Percentiles rank a stretch among this genome's conserved stretches.
Conservation (phyloP, 2,113 vertebrate species). For the Prochilodus magdalenae region DNA sequence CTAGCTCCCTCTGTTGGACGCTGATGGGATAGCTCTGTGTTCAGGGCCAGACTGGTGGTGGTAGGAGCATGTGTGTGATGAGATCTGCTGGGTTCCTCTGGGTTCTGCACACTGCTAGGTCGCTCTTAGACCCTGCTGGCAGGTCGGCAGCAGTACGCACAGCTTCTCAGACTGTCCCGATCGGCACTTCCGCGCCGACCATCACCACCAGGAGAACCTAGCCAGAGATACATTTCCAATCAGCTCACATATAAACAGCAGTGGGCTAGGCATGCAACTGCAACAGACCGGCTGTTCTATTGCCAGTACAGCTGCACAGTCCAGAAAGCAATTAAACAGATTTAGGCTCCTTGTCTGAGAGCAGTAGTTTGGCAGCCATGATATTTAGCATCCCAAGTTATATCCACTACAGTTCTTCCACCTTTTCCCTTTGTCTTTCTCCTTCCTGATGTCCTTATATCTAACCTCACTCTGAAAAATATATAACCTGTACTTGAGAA, state of each 20-base stretch:
- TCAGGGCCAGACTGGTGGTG: conserved; percentile 76
- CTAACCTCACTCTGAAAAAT: too few species aligned
- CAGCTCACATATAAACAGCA: neutral
- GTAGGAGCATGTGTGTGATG: conserved; percentile 45
- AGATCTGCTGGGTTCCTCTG: conserved; percentile 40
- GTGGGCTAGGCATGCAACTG: too few species aligned
- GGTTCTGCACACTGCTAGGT: conserved; percentile 36
- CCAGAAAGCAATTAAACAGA: too few species aligned
- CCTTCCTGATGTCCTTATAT: too few species aligned
- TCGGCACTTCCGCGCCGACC: conserved; percentile 75
- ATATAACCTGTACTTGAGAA: too few species aligned
- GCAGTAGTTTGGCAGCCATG: too few species aligned
- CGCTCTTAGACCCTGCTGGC: conserved; percentile 77
- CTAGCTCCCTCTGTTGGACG: conserved; percentile 59
- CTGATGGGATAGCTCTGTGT: conserved; percentile 70
- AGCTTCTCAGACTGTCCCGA: conserved; percentile 79
- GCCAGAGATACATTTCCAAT: neutral
- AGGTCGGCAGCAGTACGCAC: conserved; percentile 82
- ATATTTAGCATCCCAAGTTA: too few species aligned
- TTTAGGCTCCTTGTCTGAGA: too few species aligned
- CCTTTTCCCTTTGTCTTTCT: too few species aligned
- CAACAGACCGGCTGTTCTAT: too few species aligned
- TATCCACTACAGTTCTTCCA: too few species aligned
- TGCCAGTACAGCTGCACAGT: too few species aligned
- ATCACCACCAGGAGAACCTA: conserved; percentile 77